phyloP scores from a whole-genome alignment of 2,888 invertebrate genomes.

The Argyra leucocephala region DNA sequence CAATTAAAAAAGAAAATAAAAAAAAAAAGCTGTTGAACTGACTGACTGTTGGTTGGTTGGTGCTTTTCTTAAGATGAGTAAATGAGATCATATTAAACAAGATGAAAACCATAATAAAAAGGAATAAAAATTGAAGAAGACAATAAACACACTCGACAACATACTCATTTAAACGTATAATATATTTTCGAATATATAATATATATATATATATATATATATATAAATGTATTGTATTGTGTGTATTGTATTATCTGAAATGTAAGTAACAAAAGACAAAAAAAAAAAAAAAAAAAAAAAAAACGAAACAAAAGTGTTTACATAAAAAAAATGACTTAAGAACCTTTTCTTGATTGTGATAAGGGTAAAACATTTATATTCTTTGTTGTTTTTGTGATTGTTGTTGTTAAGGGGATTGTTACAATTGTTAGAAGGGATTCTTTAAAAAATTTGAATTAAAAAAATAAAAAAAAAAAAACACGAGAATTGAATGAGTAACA shows the following conservation, averaged over 20 bases:
- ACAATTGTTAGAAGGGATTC: constrained; percentile 6
- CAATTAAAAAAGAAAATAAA: neutral
- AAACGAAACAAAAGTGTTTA: neutral
- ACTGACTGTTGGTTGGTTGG: too few relatives aligned
- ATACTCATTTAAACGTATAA: too few relatives aligned
- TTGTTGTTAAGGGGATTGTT: neutral
- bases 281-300: neutral
- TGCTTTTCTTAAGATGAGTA: neutral
- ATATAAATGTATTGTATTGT: too few relatives aligned
- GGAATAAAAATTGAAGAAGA: too few relatives aligned
- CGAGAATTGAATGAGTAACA: too few relatives aligned
- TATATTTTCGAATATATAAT: too few relatives aligned
- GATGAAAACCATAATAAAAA: neutral
- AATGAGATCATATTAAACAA: neutral
- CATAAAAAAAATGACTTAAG: constrained; percentile 2
- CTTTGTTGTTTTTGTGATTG: neutral
- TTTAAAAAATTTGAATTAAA: neutral
- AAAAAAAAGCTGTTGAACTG: too few relatives aligned
- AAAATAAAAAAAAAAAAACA: neutral
- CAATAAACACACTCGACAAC: too few relatives aligned
- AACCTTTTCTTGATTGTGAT: neutral
- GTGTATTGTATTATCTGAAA: too few relatives aligned
- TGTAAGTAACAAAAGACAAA: too few relatives aligned
- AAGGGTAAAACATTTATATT: neutral
- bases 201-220: too few relatives aligned